Conservation (phyloP, 2,113 vertebrate genomes). For the Podarcis raffonei region DNA sequence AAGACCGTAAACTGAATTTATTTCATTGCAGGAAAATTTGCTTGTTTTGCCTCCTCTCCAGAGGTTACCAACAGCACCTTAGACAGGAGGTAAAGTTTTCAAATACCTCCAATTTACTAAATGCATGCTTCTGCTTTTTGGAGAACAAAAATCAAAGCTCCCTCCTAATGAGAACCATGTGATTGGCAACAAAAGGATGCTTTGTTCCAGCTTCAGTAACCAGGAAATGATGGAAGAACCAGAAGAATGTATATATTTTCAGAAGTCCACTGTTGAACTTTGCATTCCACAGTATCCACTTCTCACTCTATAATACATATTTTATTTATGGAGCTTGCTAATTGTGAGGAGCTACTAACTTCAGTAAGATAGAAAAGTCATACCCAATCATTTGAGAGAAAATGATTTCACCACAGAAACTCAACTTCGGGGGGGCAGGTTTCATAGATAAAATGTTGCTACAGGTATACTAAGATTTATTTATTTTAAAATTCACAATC, state of each 20-base stretch:
- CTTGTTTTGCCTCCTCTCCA: background rate
- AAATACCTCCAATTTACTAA: conserved; percentile 30
- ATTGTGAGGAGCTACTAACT: background rate
- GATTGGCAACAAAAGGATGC: conserved; percentile 50
- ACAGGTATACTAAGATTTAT: background rate
- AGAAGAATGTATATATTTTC: conserved; percentile 28
- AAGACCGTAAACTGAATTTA: background rate
- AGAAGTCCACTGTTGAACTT: conserved; percentile 45
- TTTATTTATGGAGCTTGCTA: conserved; percentile 9
- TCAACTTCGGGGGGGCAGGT: background rate
- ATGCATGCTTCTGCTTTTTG: conserved; percentile 42
- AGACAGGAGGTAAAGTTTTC: background rate
- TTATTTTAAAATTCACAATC: too few relatives aligned
- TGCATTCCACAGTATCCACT: conserved; percentile 13
- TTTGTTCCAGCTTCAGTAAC: conserved; percentile 57
- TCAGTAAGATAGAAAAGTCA: background rate
- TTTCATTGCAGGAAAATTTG: background rate
- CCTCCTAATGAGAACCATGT: conserved; percentile 49
- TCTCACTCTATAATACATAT: conserved; percentile 20
- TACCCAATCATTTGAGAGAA: background rate
- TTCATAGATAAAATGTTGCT: background rate
- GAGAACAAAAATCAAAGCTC: conserved; percentile 33
- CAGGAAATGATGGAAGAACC: conserved; percentile 46
- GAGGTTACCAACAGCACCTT: background rate
- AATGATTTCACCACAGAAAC: background rate